Evolutionary conservation across 2,888 invertebrate genomes (phyloP).

Genomic region (Blastobasis lacticolella): DNA sequence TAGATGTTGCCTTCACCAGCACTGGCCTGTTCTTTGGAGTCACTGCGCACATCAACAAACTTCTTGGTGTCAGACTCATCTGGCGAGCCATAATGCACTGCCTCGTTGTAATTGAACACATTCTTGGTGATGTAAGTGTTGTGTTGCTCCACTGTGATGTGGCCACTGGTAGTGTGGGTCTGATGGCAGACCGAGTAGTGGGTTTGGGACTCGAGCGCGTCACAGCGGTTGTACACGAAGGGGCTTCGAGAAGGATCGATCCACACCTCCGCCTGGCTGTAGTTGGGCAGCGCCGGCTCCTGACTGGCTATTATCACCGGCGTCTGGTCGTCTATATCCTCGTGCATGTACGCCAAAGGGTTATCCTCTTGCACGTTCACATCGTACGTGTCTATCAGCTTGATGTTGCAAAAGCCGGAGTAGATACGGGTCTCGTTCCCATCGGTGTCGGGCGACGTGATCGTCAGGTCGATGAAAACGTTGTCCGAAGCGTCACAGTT

Average conservation of each 20-base stretch:
- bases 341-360: neutral
- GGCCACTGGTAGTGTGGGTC: constrained; percentile 18
- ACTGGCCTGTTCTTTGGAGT: constrained; percentile 5
- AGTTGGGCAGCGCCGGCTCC: constrained; percentile 24
- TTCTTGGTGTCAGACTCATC: constrained; percentile 36
- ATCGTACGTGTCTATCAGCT: constrained; percentile 41
- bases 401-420: constrained; percentile 50
- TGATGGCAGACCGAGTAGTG: constrained; percentile 35
- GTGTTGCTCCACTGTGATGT: constrained; percentile 47
- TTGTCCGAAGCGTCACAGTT: constrained; percentile 42
- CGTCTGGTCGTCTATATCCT: constrained; percentile 18
- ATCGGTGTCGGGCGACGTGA: constrained; percentile 44
- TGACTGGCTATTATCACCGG: constrained; percentile 27
- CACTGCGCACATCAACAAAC: constrained; percentile 18
- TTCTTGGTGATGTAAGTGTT: constrained; percentile 56
- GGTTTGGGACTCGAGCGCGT: constrained; percentile 26
- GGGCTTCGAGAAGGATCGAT: constrained; percentile 55
- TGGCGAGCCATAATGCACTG: constrained; percentile 24
- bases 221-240: constrained; percentile 47
- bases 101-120: constrained; percentile 44
- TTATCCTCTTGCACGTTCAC: constrained; percentile 18
- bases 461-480: constrained; percentile 46
- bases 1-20: constrained; percentile 20
- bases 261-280: constrained; percentile 52
- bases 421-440: constrained; percentile 46